Percentiles rank a stretch among this genome's conserved stretches.
phyloP scores from a whole-genome alignment of 2,797 vertebrate species.

The Sylvia borin region DNA sequence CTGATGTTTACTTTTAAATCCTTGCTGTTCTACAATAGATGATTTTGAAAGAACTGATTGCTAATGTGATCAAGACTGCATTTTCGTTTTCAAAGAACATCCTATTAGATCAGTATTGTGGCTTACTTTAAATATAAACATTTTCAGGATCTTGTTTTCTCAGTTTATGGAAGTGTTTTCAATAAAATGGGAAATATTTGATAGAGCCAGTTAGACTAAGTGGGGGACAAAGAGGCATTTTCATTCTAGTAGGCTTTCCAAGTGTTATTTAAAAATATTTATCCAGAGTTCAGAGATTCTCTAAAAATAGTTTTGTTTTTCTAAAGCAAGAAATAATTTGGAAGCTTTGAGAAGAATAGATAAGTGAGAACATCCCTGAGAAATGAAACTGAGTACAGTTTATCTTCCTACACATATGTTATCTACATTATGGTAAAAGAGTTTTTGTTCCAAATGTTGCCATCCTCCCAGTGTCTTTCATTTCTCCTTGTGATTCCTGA shows the following conservation, averaged over 20 bases:
- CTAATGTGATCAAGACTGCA: neutral
- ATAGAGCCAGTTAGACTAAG: neutral
- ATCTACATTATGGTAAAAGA: slow-evolving; percentile 1
- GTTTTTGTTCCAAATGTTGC: neutral
- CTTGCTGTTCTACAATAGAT: neutral
- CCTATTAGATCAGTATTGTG: neutral
- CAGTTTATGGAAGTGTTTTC: neutral
- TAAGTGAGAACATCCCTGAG: slow-evolving; percentile 14
- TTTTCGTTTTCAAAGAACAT: neutral
- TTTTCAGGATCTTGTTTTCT: neutral
- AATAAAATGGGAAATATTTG: neutral
- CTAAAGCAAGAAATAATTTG: slow-evolving; percentile 16
- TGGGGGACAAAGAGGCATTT: neutral
- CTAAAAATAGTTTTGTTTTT: slow-evolving; percentile 32
- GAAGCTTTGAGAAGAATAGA: neutral
- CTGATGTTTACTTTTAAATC: neutral
- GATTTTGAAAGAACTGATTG: neutral
- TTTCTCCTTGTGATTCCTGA: neutral
- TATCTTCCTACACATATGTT: neutral
- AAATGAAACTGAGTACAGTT: neutral
- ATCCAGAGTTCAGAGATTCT: neutral
- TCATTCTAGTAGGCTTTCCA: neutral
- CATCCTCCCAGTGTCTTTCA: neutral
- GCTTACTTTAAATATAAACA: neutral
- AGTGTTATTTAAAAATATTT: neutral